Percentiles rank a stretch among this genome's conserved stretches.
phyloP scores from a whole-genome alignment of 2,113 vertebrate genomes.

The Gasterosteus nipponicus region DNA sequence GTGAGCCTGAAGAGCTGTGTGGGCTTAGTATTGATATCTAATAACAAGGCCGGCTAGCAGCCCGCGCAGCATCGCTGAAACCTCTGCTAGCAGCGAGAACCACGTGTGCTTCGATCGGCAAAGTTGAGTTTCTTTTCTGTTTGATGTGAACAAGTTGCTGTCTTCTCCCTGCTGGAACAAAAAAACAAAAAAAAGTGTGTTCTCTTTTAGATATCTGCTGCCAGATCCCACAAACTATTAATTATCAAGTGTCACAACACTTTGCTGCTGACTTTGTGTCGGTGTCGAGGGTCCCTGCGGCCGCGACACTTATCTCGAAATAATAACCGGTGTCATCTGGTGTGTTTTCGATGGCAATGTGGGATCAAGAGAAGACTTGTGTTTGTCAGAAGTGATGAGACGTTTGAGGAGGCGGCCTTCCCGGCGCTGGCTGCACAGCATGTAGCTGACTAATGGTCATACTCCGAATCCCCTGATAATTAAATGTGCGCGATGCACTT shows the following conservation, averaged over 20 bases:
- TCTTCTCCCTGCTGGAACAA: neutral
- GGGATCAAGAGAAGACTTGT: slow-evolving; percentile 8
- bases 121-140: neutral
- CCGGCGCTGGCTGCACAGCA: neutral
- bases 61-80: neutral
- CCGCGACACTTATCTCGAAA: neutral
- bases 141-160: neutral
- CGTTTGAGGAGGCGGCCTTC: neutral
- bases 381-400: neutral
- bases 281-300: too few relatives aligned
- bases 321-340: neutral
- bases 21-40: slow-evolving; percentile 17
- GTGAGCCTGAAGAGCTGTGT: neutral
- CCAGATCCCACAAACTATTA: neutral
- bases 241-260: neutral
- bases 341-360: neutral
- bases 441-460: neutral
- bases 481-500: slow-evolving; percentile 44
- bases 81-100: neutral
- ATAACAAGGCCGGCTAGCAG: neutral
- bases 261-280: neutral
- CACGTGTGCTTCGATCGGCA: neutral
- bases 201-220: neutral
- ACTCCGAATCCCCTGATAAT: slow-evolving; percentile 39
- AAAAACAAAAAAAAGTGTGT: neutral